Evolutionary conservation across 2,113 vertebrate species (phyloP), one percentile per base, ranked within the genome.

Genomic region (Corvus cornix): DNA sequence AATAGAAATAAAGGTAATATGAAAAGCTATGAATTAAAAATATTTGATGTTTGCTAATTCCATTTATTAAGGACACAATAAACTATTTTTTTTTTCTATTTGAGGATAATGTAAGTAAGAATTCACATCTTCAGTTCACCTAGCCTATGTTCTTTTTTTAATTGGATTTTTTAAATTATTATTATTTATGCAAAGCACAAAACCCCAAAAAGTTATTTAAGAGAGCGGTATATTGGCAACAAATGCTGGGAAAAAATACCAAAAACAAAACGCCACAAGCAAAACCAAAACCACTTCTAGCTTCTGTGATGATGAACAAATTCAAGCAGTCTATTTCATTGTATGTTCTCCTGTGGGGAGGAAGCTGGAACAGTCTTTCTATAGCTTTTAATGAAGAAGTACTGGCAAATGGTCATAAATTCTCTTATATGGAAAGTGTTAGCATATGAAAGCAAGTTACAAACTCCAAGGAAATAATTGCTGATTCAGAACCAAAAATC

Each of bases 211-310:
- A 20, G 0, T 21, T 48, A 46, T 18, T 55, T 68, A 39, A 48
- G 26, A 58, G 15, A 77, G 9, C 2, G 44, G 22, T 74, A 55
- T 58, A 44, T n/a, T n/a, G 30, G 9, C 3, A 67, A 59, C 55
- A 88, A 73, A 9, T 11, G 8, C 5, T 81, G 6, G 20, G 1
- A 13, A 20, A 55, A 51, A 62, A 43, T 59, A 59, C 22, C 14
- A 20, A 11, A 4, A 33, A 1, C 0, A 31, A 35, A 23, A 10
- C 0, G 0, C 8, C 9, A 30, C 12, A 37, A 70, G 64, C 5
- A 5, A 66, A 69, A 59, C 7, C 12, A 55, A 80, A 75, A 24
- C 19, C n/a, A 56, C 9, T 28, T 1, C 7, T n/a, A 24, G 14
- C 33, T 31, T 64, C 14, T 73, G 1, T 72, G 35, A 35, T 63